Conservation (phyloP, 2,797 vertebrate genomes). For the Galaxias olidus region DNA sequence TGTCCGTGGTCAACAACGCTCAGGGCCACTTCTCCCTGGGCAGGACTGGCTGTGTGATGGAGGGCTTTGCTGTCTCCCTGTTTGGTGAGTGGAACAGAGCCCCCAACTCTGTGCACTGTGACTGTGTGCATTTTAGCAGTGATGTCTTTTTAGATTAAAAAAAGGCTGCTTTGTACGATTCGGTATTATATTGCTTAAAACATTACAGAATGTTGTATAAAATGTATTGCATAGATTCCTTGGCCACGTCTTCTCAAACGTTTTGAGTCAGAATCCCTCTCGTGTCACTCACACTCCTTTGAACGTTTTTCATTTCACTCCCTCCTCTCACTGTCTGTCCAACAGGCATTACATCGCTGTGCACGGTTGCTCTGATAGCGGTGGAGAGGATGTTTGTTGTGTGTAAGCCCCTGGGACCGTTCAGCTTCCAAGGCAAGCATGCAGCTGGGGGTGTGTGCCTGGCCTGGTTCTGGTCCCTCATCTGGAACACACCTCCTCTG, state of each 20-base stretch:
- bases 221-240: too few species aligned
- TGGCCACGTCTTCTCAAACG: too few species aligned
- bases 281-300: background rate
- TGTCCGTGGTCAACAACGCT: constrained; percentile 74
- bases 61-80: constrained; percentile 75
- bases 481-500: constrained; percentile 74
- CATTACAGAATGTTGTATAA: too few species aligned
- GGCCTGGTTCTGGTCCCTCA: constrained; percentile 77
- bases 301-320: background rate
- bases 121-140: background rate
- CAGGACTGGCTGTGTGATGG: constrained; percentile 71
- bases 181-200: too few species aligned
- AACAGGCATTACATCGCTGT: constrained; percentile 75
- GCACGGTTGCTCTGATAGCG: constrained; percentile 75
- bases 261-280: too few species aligned
- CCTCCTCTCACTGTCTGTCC: background rate
- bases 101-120: background rate
- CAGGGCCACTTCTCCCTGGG: constrained; percentile 72
- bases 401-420: constrained; percentile 69
- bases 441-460: constrained; percentile 53
- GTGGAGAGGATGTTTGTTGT: constrained; percentile 75
- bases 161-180: too few species aligned
- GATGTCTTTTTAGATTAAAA: too few species aligned
- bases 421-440: constrained; percentile 64
- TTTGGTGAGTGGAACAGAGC: constrained; percentile 63